These are phyloP conservation scores for Drosophila burlai DNA, from an alignment of 1,140 invertebrate genomes.

Conservation along the genomic window DNA sequence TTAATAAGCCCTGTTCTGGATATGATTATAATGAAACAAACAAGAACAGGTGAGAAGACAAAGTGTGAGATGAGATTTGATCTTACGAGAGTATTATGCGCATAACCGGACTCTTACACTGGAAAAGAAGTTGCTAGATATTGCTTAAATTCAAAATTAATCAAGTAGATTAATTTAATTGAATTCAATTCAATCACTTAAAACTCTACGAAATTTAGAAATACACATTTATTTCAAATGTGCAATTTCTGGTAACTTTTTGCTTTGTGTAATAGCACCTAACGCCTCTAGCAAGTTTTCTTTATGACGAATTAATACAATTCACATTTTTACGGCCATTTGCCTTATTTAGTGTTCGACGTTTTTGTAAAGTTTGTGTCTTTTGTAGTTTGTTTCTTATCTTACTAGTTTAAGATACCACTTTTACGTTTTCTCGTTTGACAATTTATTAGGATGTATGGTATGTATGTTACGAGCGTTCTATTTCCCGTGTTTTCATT, in stretches of 20 bases:
- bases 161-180: too few species aligned
- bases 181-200: too few species aligned
- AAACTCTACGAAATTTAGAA: too few species aligned
- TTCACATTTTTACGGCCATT: background rate
- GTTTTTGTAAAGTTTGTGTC: background rate
- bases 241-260: background rate
- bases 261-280: background rate
- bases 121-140: background rate
- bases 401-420: background rate
- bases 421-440: background rate
- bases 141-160: too few species aligned
- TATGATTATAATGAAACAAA: slow-evolving; percentile 18
- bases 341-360: background rate
- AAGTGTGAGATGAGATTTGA: slow-evolving; percentile 3
- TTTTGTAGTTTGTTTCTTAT: slow-evolving; percentile 2
- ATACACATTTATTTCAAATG: too few species aligned
- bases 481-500: slow-evolving; percentile 2
- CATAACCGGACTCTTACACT: slow-evolving; percentile 10
- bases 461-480: background rate
- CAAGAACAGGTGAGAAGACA: slow-evolving; percentile 6
- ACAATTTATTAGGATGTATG: background rate
- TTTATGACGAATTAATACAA: slow-evolving; percentile 2
- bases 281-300: background rate
- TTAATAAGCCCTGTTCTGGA: slow-evolving; percentile 6
- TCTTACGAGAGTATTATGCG: slow-evolving; percentile 6